Evolutionary conservation across 2,797 vertebrate genomes (phyloP), one percentile per base, ranked within the genome.

Genomic region (Babyrousa celebensis): DNA sequence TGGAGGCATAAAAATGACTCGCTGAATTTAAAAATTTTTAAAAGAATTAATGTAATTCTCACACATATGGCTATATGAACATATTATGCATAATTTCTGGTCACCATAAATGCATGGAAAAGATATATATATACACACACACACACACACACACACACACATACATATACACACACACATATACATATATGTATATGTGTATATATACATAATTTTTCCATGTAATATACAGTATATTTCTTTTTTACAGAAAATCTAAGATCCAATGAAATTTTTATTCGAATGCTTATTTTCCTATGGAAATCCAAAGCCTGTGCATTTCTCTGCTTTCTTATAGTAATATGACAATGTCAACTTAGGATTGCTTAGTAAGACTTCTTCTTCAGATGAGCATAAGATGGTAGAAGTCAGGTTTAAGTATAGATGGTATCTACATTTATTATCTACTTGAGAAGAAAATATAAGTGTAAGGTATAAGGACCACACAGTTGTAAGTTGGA

Each of bases 301-400:
- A 84, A 86, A 48, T 91, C 62, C 36, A 95, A 95, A 95, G n/a
- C 14, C 58, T 80, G 2, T 91, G 21, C 0, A 75, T 67, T 56
- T 93, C 40, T 90, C 63, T 80, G 20, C 4, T 96, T 95, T 91
- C 25, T 93, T 91, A 56, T 14, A 93, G 20, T 72, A 72, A 89
- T 32, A 48, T 9, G 43, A 48, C 9, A 62, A 15, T 27, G 92
- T 92, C 68, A 65, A 70, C 11, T 91, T 94, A 89, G 27, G 23
- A 85, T 89, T 88, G 12, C 52, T 85, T 56, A 75, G 80, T 56
- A 84, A 79, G 48, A 68, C 75, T 86, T 92, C 9, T 92, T 91
- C 58, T 97, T 58, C 40, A 77, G n/a, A 93, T 2, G 40, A 95
- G 17, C 15, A 77, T 32, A n/a, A 82, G 58, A 54, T 0, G 0